Base-by-base conservation (phyloP, 2,888 invertebrate genomes). In the Fissipunctia ypsillon region DNA sequence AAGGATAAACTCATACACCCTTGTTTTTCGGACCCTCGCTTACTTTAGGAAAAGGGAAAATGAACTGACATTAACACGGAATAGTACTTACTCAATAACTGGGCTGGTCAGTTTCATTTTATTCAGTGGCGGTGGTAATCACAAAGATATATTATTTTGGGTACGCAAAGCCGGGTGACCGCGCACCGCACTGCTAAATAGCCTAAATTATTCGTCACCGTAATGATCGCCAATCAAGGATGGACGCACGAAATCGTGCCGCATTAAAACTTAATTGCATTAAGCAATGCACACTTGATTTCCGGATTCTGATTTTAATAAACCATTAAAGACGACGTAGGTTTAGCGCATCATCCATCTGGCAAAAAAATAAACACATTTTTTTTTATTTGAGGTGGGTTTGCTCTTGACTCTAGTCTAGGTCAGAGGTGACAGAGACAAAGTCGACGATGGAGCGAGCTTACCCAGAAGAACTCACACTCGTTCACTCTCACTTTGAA, bases 71-170 rank as follows among this genome's bases (percentile, higher is more conserved):
- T 85, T 85, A 85, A 83, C 85, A 84, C 66, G 84, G 77, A 87
- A 87, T 80, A 76, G 80, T 87, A 84, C 84, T 84, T 78, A 84
- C 81, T 83, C 84, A 83, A 81, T 83, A 84, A 81, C 78, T 65
- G 84, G 74, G 35, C 66, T 73, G 84, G 78, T 78, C 84, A 80
- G 76, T 85, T 73, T 71, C 72, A 73, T 73, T 86, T 76, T 77
- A 78, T 73, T 72, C 80, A 76, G 75, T 80, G 80, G 76, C 60
- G 68, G 60, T 56, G 64, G 73, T 85, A 83, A 85, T 84, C 83
- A 83, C 71, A 72, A 72, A 78, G 81, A 80, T 84, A 73, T 85
- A 85, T 85, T 84, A 76, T 78, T 70, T 69, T 69, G 72, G 73
- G 76, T 71, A 64, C 66, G 69, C 67, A 76, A 81, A 64, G 52